Evolutionary conservation across 2,113 vertebrate species (phyloP).

Genomic region (Alosa alosa): DNA sequence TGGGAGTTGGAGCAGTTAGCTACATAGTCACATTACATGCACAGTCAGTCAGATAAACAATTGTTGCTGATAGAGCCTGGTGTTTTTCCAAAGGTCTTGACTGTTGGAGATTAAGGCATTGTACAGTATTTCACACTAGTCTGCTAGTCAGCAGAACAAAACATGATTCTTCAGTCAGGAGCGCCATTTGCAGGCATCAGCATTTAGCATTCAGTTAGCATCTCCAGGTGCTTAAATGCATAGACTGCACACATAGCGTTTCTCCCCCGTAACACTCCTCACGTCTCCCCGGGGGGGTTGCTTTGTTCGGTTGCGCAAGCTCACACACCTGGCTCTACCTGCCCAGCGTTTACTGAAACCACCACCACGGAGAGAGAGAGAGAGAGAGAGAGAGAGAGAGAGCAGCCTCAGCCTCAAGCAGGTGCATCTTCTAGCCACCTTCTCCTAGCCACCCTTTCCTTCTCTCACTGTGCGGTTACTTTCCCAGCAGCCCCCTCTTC

Average conservation of each 20-base stretch:
- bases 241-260: not conserved
- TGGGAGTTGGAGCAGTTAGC: not conserved
- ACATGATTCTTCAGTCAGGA: not conserved
- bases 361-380: too few relatives aligned
- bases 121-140: not conserved
- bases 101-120: not conserved
- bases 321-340: not conserved
- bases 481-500: not conserved
- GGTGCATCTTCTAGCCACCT: not conserved
- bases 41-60: not conserved
- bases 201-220: not conserved
- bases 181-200: not conserved
- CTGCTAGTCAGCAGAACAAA: not conserved
- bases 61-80: not conserved
- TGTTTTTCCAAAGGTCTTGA: not conserved
- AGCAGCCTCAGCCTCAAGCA: not conserved
- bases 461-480: not conserved
- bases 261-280: not conserved
- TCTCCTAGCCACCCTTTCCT: not conserved
- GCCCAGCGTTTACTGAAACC: not conserved
- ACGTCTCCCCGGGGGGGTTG: not conserved
- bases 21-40: not conserved
- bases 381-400: not conserved
- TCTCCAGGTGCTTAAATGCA: slow-evolving; percentile 5
- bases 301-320: not conserved